Evolutionary conservation across 1,140 invertebrate genomes (phyloP).

Genomic region (Holcopasites calliopsidis): DNA sequence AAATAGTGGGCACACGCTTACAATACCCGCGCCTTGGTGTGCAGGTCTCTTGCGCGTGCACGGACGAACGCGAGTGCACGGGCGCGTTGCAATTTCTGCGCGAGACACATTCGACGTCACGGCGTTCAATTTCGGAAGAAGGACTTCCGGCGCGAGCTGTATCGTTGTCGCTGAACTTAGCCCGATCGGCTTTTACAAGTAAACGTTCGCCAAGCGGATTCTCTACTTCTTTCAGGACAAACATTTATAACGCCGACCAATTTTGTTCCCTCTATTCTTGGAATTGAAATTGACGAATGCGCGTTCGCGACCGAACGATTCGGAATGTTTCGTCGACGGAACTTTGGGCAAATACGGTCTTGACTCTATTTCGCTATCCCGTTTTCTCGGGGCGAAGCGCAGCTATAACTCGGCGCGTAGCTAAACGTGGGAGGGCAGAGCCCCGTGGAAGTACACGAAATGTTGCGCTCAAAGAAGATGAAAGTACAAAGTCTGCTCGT

Average conservation of each 20-base stretch:
- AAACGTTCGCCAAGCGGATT: not conserved
- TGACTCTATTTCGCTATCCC: not conserved
- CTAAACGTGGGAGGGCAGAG: slow-evolving; percentile 7
- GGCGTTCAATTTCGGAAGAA: slow-evolving; percentile 50
- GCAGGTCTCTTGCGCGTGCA: not conserved
- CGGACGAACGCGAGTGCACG: not conserved
- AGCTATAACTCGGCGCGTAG: slow-evolving; percentile 10
- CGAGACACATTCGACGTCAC: slow-evolving; percentile 23
- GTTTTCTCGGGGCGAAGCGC: not conserved
- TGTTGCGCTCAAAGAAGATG: slow-evolving; percentile 46
- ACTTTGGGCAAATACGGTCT: slow-evolving; percentile 7
- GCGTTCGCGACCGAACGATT: slow-evolving; percentile 7
- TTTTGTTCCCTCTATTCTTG: no score
- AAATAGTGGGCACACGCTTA: no score
- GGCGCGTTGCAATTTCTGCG: not conserved
- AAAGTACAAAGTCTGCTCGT: slow-evolving; percentile 47
- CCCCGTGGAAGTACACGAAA: slow-evolving; percentile 12
- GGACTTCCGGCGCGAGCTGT: slow-evolving; percentile 32
- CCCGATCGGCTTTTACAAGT: not conserved
- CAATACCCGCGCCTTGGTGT: not conserved
- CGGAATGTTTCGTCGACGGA: slow-evolving; percentile 13
- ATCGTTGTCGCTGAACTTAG: slow-evolving; percentile 20
- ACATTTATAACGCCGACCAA: no score
- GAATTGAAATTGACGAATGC: no score
- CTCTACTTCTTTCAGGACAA: no score